Conservation (phyloP, 2,888 invertebrate species). For the Limnephilus rhombicus region DNA sequence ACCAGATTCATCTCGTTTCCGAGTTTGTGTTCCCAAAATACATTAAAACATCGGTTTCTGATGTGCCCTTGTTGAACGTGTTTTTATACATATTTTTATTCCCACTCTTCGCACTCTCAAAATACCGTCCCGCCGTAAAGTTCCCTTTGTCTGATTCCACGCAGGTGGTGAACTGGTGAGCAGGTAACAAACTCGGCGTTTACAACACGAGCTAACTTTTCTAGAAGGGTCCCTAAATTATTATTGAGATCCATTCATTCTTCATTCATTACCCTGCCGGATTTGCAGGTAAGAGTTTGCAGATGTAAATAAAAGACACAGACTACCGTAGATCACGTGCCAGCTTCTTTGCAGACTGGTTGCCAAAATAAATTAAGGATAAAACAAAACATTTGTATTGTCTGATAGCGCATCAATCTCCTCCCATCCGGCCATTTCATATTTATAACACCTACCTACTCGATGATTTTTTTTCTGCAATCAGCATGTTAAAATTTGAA, state of each 20-base stretch:
- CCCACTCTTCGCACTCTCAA: neutral
- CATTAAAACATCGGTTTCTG: slow-evolving; percentile 17
- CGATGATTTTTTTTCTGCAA: neutral
- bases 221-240: slow-evolving; percentile 23
- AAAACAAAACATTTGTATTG: neutral
- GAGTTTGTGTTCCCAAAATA: slow-evolving; percentile 4
- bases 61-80: slow-evolving; percentile 20
- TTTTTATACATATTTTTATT: slow-evolving; percentile 3
- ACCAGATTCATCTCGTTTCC: slow-evolving; percentile 4
- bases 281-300: neutral
- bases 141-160: slow-evolving; percentile 10
- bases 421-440: neutral
- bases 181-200: slow-evolving; percentile 30
- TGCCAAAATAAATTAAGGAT: neutral
- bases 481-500: neutral
- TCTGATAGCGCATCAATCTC: neutral
- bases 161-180: slow-evolving; percentile 38
- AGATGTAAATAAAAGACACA: slow-evolving; percentile 24
- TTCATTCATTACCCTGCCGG: neutral
- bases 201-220: neutral
- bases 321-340: slow-evolving; percentile 31
- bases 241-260: neutral
- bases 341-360: neutral
- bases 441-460: neutral
- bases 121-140: neutral